Conservation (phyloP, 2,113 vertebrate genomes). For the Dascyllus trimaculatus region DNA sequence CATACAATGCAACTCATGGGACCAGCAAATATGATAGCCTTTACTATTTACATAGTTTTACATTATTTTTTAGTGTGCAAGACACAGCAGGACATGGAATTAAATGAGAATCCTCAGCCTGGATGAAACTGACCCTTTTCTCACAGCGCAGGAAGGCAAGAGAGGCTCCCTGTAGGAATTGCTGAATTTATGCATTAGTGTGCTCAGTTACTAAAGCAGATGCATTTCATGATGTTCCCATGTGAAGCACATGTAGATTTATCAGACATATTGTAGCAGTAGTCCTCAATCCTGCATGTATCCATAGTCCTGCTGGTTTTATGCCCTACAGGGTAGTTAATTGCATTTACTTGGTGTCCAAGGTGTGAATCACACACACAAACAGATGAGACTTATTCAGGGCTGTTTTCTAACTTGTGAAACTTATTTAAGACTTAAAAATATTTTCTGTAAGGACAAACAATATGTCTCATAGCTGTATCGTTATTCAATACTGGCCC, state of each 20-base stretch:
- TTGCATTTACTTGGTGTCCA: slow-evolving; percentile 28
- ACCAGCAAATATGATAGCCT: neutral
- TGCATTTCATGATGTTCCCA: slow-evolving; percentile 5
- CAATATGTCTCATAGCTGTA: neutral
- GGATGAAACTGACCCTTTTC: slow-evolving; percentile 18
- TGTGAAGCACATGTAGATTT: slow-evolving; percentile 5
- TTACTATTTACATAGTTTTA: neutral
- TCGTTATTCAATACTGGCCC: neutral
- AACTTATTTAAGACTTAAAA: slow-evolving; percentile 3
- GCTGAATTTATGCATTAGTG: neutral
- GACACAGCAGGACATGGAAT: slow-evolving; percentile 2
- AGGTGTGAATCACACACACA: slow-evolving; percentile 39
- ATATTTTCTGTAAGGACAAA: neutral
- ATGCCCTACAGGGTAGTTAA: slow-evolving; percentile 57
- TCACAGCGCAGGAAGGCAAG: neutral
- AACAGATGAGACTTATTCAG: neutral
- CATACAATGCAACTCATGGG: neutral
- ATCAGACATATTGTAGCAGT: neutral
- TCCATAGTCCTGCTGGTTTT: slow-evolving; percentile 50
- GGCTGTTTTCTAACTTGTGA: neutral
- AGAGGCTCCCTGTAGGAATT: neutral
- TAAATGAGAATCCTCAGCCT: neutral
- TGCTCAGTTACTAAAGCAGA: slow-evolving; percentile 1
- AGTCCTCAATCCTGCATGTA: neutral
- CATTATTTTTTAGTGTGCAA: neutral